A percentile compares a stretch with the other conserved stretches of the same genome.
Conservation (phyloP, 2,113 vertebrate species). For the Noturus placidus region DNA sequence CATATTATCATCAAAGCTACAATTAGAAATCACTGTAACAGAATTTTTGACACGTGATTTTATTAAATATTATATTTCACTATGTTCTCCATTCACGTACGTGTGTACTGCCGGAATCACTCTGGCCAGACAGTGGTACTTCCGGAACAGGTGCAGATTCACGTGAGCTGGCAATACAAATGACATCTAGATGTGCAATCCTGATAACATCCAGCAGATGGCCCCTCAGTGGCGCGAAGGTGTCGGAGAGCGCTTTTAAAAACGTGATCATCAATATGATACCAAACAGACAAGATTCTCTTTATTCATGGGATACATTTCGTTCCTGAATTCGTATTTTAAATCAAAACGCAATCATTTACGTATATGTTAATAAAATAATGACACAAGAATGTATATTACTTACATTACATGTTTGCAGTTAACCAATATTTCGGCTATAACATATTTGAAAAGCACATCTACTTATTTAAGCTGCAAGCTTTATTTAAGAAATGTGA, state of each 20-base stretch:
- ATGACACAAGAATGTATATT: not conserved
- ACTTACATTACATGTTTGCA: too few species aligned
- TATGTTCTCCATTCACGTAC: not conserved
- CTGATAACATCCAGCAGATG: slow-evolving; percentile 18
- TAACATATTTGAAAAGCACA: not conserved
- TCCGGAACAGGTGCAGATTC: slow-evolving; percentile 12
- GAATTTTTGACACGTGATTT: not conserved
- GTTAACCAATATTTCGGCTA: too few species aligned
- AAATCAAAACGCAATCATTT: not conserved
- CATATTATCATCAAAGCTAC: not conserved
- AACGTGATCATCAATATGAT: not conserved
- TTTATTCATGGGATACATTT: not conserved
- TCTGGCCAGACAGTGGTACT: not conserved
- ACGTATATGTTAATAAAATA: not conserved
- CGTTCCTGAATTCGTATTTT: not conserved
- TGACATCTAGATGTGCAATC: not conserved
- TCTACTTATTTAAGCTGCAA: not conserved
- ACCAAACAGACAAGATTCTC: not conserved
- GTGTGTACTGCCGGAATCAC: not conserved
- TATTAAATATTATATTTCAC: not conserved
- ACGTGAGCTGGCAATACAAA: not conserved
- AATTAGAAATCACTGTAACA: not conserved
- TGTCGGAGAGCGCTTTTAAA: not conserved
- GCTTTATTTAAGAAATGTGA: not conserved
- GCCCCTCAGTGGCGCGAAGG: not conserved